These are phyloP conservation scores for Eupithecia dodoneata DNA, from an alignment of 2,888 invertebrate species.

Conservation along the genomic window DNA sequence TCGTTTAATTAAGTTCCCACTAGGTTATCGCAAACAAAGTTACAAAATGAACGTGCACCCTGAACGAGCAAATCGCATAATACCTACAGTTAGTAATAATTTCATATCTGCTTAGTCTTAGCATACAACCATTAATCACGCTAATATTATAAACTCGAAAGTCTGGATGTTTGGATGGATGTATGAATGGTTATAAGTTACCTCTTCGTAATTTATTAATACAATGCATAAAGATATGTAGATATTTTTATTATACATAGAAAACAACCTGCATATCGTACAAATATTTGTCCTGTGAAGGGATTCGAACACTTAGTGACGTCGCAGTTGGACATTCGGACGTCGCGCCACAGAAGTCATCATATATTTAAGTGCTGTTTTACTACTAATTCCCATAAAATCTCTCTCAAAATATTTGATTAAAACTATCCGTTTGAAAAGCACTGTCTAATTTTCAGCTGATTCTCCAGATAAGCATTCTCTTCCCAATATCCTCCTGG, in stretches of 20 bases:
- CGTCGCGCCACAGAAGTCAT: no score
- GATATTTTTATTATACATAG: no score
- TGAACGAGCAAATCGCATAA: neutral
- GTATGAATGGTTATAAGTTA: no score
- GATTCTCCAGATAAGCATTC: constrained; percentile 13
- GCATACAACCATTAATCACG: no score
- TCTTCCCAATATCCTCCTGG: neutral
- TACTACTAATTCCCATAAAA: neutral
- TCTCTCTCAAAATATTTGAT: neutral
- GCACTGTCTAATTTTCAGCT: constrained; percentile 2
- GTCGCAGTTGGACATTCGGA: neutral
- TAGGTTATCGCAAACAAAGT: neutral
- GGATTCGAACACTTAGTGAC: neutral
- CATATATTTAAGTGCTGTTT: neutral
- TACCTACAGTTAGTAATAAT: neutral
- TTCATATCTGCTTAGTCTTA: no score
- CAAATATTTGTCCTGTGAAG: no score
- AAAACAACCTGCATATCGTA: neutral
- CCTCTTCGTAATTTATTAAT: no score
- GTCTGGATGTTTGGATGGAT: no score
- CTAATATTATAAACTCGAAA: no score
- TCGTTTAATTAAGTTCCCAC: neutral
- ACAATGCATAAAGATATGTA: no score
- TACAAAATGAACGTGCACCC: neutral
- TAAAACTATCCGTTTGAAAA: neutral